Conservation (phyloP, 2,888 invertebrate species). For the Acholoe squamosa region DNA sequence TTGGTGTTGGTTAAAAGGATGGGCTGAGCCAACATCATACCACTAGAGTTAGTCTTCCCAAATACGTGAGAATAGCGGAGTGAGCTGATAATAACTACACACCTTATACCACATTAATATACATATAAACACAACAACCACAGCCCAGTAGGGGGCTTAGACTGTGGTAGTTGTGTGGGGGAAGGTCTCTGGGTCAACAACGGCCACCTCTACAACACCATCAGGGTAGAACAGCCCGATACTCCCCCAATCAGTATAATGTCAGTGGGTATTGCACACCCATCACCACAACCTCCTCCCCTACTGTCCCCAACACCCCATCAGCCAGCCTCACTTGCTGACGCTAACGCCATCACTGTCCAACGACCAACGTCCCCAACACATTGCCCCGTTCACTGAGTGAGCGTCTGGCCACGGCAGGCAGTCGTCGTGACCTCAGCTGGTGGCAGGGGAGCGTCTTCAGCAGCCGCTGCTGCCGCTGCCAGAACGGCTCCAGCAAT, state of each 20-base stretch:
- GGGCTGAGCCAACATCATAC: too few relatives aligned
- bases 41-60: too few relatives aligned
- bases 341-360: not conserved
- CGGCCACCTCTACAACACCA: not conserved
- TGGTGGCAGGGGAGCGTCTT: not conserved
- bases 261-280: not conserved
- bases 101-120: too few relatives aligned
- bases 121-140: too few relatives aligned
- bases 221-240: not conserved
- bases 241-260: constrained; percentile 16
- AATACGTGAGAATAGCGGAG: too few relatives aligned
- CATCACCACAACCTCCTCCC: not conserved
- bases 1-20: too few relatives aligned
- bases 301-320: not conserved
- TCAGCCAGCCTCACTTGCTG: not conserved
- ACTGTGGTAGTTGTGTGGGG: not conserved
- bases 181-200: not conserved
- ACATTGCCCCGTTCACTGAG: not conserved
- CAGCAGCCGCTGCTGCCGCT: not conserved
- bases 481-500: not conserved
- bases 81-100: too few relatives aligned
- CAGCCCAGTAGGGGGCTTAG: too few relatives aligned
- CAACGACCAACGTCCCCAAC: not conserved
- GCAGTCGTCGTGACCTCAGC: not conserved
- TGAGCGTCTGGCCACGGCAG: not conserved